Conservation (phyloP, 2,113 vertebrate species). For the Symphodus melops region DNA sequence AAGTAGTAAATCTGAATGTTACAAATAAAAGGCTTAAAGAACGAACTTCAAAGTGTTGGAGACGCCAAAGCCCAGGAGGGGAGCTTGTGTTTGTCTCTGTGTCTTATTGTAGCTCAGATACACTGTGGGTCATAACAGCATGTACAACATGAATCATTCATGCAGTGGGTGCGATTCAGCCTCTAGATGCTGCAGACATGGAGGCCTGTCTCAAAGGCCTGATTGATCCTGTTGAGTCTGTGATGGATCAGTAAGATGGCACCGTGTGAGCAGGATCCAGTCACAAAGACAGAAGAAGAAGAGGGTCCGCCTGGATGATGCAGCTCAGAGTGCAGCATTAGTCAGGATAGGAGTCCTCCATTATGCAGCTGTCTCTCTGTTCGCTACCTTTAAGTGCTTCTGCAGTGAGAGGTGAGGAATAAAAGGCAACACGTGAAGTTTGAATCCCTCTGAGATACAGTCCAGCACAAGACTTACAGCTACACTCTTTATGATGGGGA, state of each 20-base stretch:
- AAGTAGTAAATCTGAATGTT: too few relatives aligned
- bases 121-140: slow-evolving; percentile 33
- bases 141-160: slow-evolving; percentile 51
- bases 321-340: slow-evolving; percentile 5
- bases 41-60: too few relatives aligned
- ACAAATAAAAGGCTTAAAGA: too few relatives aligned
- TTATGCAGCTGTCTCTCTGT: slow-evolving; percentile 17
- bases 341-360: slow-evolving; percentile 2
- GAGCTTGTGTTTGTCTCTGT: background rate
- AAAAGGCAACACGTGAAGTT: slow-evolving; percentile 5
- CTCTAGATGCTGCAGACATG: background rate
- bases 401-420: background rate
- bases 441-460: too few relatives aligned
- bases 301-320: slow-evolving; percentile 1
- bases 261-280: slow-evolving; percentile 1
- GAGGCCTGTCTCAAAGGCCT: slow-evolving; percentile 22
- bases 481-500: background rate
- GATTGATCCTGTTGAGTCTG: slow-evolving; percentile 46
- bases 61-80: too few relatives aligned
- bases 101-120: slow-evolving; percentile 12
- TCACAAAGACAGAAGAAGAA: slow-evolving; percentile 6
- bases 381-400: slow-evolving; percentile 6
- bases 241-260: slow-evolving; percentile 33
- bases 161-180: slow-evolving; percentile 5
- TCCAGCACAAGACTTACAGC: background rate